Evolutionary conservation across 2,888 invertebrate genomes (phyloP).

Genomic region (Acanthosepion esculentum): DNA sequence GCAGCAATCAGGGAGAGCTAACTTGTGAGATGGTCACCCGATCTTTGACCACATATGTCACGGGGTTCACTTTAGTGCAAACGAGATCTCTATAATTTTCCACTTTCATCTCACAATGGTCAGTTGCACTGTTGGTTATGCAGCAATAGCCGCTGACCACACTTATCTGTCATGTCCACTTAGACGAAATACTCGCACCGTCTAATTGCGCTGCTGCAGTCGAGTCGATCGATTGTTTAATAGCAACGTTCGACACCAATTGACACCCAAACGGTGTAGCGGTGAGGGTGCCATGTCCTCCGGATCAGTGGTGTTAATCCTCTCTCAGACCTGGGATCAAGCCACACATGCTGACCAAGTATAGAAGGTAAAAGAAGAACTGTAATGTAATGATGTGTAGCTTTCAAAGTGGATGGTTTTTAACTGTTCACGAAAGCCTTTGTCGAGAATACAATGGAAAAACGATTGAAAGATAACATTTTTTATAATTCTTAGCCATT

Average conservation of each 20-base stretch:
- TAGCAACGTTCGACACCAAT: background rate
- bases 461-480: no score
- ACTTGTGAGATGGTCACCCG: background rate
- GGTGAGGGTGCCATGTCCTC: background rate
- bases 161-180: background rate
- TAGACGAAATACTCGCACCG: background rate
- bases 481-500: no score
- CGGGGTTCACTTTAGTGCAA: background rate
- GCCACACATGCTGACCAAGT: background rate
- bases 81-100: background rate
- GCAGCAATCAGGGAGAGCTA: background rate
- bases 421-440: no score
- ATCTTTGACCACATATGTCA: background rate
- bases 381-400: no score
- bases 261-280: background rate
- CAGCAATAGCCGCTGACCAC: no score
- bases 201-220: background rate
- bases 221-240: background rate
- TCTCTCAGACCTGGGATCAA: background rate
- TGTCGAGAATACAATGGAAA: no score
- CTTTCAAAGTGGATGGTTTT: no score
- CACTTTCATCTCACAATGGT: background rate
- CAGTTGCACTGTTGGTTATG: background rate
- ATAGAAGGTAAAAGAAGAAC: background rate
- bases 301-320: background rate